Base-by-base conservation (phyloP, 2,888 invertebrate genomes). In the Cactoblastis cactorum region DNA sequence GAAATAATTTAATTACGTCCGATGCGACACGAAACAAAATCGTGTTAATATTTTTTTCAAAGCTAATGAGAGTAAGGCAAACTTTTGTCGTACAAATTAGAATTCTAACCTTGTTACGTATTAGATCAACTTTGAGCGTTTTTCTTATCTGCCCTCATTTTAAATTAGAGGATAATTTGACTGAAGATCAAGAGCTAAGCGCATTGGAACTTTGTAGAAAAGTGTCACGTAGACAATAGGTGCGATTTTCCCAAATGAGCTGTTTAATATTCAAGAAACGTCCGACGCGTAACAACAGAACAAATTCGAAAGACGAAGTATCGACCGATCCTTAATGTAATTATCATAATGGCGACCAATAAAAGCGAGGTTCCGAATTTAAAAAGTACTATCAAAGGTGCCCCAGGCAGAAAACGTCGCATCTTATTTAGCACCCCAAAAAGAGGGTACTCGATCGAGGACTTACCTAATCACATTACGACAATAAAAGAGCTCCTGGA, bases 321-420 rank as follows among this genome's bases (percentile, higher is more conserved):
- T 86, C 83, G 85, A 77, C 80, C 82, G 74, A 74, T 71, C 83
- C 82, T 81, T 86, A 87, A 88, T 79, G 81, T 81, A 87, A 89
- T 88, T 88, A 87, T 84, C 85, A 86, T 87, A 88, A 89, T 88
- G 83, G 80, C 80, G 80, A 81, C 84, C 86, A 86, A 87, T 88
- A 87, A 87, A 88, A 85, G 85, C 78, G 83, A 83, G 80, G 80
- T 84, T 80, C 80, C 68, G 76, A 82, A 83, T 84, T 84, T 85
- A 83, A 83, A 85, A 84, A 84, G 82, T 84, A 83, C 82, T 82
- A 84, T 85, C 83, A 85, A 84, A 86, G 83, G 80, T 86, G 83
- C 83, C 81, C 73, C 70, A 80, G 83, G 86, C 86, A 83, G 83
- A 83, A 86, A 86, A 87, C 80, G 85, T 83, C 86, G 83, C 76